These are phyloP conservation scores for Paracanthobrama guichenoti DNA, from an alignment of 2,113 vertebrate genomes.

Conservation along the genomic window DNA sequence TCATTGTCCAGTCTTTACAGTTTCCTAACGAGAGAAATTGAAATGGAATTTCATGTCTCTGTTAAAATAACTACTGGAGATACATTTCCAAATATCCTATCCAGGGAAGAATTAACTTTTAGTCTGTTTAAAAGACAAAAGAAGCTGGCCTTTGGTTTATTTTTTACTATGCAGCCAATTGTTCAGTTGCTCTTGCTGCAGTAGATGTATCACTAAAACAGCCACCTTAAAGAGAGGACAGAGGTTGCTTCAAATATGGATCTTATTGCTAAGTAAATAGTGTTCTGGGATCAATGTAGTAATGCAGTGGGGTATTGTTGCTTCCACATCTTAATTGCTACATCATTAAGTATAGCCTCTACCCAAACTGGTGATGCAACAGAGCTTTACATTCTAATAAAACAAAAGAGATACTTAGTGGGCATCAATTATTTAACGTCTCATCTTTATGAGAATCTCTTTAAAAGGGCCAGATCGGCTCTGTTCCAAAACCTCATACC, in stretches of 20 bases:
- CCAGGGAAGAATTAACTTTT: not conserved
- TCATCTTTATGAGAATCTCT: not conserved
- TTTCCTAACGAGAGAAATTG: too few species aligned
- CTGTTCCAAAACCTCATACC: not conserved
- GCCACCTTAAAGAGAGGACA: not conserved
- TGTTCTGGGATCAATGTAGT: not conserved
- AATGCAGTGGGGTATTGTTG: not conserved
- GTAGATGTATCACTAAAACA: not conserved
- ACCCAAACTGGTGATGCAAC: constrained; percentile 1
- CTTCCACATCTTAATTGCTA: not conserved
- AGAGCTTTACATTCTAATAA: constrained; percentile 16
- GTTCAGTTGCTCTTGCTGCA: not conserved
- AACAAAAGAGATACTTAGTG: not conserved
- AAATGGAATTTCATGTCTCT: too few species aligned
- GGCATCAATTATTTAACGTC: constrained; percentile 1
- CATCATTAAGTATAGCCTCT: constrained; percentile 23
- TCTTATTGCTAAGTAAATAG: constrained; percentile 14
- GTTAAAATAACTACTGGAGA: not conserved
- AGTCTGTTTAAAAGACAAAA: not conserved
- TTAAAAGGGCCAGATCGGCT: not conserved
- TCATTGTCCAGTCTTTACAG: too few species aligned
- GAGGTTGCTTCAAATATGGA: too few species aligned
- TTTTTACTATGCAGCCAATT: not conserved
- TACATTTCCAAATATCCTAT: not conserved
- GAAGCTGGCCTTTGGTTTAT: not conserved